These are phyloP conservation scores for Pygoscelis antarcticus DNA, from an alignment of 2,113 vertebrate species.

Conservation along the genomic window DNA sequence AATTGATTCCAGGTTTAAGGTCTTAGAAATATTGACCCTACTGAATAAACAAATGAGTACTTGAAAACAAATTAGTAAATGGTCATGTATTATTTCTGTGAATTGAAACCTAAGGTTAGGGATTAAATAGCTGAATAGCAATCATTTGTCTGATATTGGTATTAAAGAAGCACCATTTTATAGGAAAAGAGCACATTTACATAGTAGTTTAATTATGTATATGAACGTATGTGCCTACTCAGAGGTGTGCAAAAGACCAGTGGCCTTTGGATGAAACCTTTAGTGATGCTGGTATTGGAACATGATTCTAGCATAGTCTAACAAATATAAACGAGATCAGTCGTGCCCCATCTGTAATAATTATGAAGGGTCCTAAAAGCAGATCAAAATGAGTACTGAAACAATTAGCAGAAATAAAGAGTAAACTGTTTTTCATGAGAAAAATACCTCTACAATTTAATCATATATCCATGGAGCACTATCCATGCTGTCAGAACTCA, in stretches of 20 bases:
- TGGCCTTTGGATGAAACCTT: not conserved
- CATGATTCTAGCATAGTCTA: not conserved
- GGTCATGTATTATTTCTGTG: not conserved
- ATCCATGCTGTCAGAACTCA: not conserved
- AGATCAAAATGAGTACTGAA: not conserved
- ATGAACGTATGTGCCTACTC: not conserved
- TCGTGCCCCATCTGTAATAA: not conserved
- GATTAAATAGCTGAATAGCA: not conserved
- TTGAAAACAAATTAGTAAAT: not conserved
- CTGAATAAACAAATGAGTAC: not conserved
- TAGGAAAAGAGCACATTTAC: not conserved
- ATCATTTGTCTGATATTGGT: not conserved
- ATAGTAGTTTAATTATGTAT: not conserved
- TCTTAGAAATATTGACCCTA: not conserved
- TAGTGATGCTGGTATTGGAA: not conserved
- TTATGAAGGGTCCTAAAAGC: not conserved
- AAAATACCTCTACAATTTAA: not conserved
- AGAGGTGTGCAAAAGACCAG: not conserved
- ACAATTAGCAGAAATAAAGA: not conserved
- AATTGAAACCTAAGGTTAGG: not conserved
- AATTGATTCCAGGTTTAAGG: not conserved
- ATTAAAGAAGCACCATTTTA: not conserved
- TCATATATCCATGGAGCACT: not conserved
- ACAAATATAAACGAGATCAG: not conserved
- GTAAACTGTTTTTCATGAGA: not conserved